Base-by-base conservation (phyloP, 2,797 vertebrate genomes). In the Eurystomus glaucurus region DNA sequence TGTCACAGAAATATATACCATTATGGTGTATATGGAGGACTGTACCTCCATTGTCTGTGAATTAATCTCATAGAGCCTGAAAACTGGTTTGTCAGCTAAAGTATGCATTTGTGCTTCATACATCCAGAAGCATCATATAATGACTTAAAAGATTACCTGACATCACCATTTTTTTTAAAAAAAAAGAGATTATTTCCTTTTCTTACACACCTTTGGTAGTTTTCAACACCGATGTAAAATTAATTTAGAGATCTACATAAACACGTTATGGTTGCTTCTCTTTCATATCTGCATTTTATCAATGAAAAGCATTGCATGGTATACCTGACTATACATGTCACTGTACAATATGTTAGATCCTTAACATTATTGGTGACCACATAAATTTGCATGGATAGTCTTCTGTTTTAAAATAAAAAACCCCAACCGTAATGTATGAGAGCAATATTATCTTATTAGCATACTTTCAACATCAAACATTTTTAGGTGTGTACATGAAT, bases 101-200 rank as follows among this genome's bases (percentile, higher is more conserved):
- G 4, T 18, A 4, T 52, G 11, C 14, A 45, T 43, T 51, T 13
- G 65, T 74, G 52, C 2, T 25, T 6, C 13, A 4, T 33, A 6
- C 10, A 64, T 35, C 8, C 4, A 15, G 55, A 57, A 51, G 1
- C 1, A 3, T 29, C 5, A 0, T 9, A 10, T 26, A 51, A 62
- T 55, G 69, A 45, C 7, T 45, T 41, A 31, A 72, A 54, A 68
- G 3, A 35, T 43, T 21, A 52, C 28, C 8, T 45, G 54, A 55
- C 5, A 35, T 6, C 0, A 0, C 1, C 52, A 41, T 41, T 50
- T 41, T 41, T 41, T 41, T 41, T 13, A 31, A 66, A 26, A 28
- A 28, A 3, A n/a, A 2, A 10, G 5, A 71, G 4, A n/a, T 18
- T 29, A 22, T 50, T 58, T 79, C 10, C 7, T 71, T 75, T 74